phyloP scores from a whole-genome alignment of 2,888 invertebrate species.

The Ormyrus rosae region DNA sequence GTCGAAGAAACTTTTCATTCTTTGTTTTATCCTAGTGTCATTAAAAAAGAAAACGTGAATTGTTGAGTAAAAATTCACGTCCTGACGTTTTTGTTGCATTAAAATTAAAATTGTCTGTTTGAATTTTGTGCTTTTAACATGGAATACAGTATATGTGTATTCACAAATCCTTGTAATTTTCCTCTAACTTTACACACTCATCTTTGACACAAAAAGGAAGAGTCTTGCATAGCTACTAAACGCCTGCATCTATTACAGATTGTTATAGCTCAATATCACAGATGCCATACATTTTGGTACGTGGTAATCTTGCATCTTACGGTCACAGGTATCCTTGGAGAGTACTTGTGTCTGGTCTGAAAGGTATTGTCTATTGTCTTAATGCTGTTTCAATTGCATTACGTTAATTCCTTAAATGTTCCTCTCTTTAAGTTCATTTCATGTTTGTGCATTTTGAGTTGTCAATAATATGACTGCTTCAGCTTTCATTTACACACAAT shows the following conservation, averaged over 20 bases:
- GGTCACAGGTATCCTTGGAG: slow-evolving; percentile 92
- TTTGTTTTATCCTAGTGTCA: slow-evolving; percentile 17
- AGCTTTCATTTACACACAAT: slow-evolving; percentile 5
- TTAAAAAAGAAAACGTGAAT: slow-evolving; percentile 21
- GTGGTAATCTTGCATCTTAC: slow-evolving; percentile 91
- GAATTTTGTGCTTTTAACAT: not conserved
- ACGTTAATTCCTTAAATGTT: slow-evolving; percentile 20
- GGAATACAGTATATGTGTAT: not conserved
- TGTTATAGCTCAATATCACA: slow-evolving; percentile 63
- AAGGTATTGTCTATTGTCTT: slow-evolving; percentile 78
- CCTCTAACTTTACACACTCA: slow-evolving; percentile 7
- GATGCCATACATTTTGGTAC: slow-evolving; percentile 94
- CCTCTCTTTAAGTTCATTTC: slow-evolving; percentile 16
- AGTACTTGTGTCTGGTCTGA: slow-evolving; percentile 90
- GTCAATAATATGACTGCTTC: slow-evolving; percentile 13
- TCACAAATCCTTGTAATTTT: not conserved
- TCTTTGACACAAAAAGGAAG: slow-evolving; percentile 11
- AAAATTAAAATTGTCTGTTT: not conserved
- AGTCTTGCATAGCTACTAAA: slow-evolving; percentile 32
- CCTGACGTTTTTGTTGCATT: slow-evolving; percentile 8
- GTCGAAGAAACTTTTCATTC: slow-evolving; percentile 17
- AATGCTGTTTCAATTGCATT: slow-evolving; percentile 30
- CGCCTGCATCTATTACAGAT: slow-evolving; percentile 55
- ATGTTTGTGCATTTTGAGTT: slow-evolving; percentile 33
- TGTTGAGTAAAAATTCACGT: not conserved